These are phyloP conservation scores for Cygnus atratus DNA, from an alignment of 2,113 vertebrate genomes.

Conservation along the genomic window DNA sequence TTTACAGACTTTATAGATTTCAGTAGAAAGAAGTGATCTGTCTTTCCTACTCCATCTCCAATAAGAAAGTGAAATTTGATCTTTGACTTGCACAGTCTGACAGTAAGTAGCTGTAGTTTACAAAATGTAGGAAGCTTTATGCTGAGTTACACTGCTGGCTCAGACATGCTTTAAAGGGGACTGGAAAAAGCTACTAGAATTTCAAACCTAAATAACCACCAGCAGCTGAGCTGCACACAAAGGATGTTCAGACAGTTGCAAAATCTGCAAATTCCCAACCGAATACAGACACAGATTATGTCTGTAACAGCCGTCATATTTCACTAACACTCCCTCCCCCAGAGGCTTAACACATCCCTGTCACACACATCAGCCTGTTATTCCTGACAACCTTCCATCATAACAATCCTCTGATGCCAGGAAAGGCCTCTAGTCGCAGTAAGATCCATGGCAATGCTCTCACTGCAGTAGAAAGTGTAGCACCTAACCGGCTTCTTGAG, in stretches of 20 bases:
- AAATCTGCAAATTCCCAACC: neutral
- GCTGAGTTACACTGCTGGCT: neutral
- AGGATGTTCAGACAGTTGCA: neutral
- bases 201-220: neutral
- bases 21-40: slow-evolving; percentile 16
- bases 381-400: neutral
- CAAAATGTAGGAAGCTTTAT: neutral
- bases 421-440: neutral
- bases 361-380: neutral
- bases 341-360: neutral
- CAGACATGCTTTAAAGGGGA: neutral
- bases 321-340: neutral
- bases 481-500: neutral
- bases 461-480: neutral
- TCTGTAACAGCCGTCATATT: neutral
- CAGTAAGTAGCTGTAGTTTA: slow-evolving; percentile 8
- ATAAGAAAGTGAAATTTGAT: slow-evolving; percentile 10
- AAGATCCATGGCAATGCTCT: neutral
- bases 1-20: slow-evolving; percentile 37
- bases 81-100: neutral
- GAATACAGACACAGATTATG: neutral
- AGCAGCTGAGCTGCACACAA: neutral
- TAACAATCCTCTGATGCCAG: neutral
- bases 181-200: neutral
- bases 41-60: slow-evolving; percentile 24